A percentile compares a stretch with the other conserved stretches of the same genome.
Evolutionary conservation across 2,888 invertebrate species (phyloP).

Genomic region (Drosophila ustulata): DNA sequence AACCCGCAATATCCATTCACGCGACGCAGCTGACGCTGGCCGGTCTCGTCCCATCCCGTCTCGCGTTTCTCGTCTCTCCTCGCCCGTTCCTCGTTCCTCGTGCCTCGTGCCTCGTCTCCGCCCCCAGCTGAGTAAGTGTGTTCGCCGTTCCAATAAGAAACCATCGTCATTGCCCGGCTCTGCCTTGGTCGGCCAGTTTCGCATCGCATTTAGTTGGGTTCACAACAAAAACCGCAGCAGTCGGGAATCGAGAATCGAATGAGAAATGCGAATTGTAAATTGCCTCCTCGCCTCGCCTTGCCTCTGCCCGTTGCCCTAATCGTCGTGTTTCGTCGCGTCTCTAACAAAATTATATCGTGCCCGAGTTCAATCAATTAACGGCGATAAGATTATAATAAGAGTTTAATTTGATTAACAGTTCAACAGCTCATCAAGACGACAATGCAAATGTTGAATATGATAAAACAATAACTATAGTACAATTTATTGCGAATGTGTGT

Average conservation of each 20-base stretch:
- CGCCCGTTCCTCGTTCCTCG: no score
- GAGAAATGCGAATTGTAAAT: slow-evolving; percentile 32
- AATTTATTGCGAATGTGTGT: slow-evolving; percentile 15
- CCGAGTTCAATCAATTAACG: slow-evolving; percentile 50
- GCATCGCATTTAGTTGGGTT: slow-evolving; percentile 85
- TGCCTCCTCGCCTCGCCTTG: background rate
- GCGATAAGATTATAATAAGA: slow-evolving; percentile 27
- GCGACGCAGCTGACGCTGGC: slow-evolving; percentile 70
- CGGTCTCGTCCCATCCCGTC: slow-evolving; percentile 49
- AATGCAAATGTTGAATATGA: slow-evolving; percentile 17
- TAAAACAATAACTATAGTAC: slow-evolving; percentile 15
- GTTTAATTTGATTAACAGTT: slow-evolving; percentile 30
- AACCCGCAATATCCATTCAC: slow-evolving; percentile 44
- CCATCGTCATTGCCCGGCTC: slow-evolving; percentile 59
- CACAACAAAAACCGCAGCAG: slow-evolving; percentile 80
- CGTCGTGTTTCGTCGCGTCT: slow-evolving; percentile 39
- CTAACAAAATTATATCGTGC: slow-evolving; percentile 25
- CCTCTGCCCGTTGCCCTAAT: background rate
- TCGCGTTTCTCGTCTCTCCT: no score
- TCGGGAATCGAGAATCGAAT: slow-evolving; percentile 41
- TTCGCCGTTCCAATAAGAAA: slow-evolving; percentile 72
- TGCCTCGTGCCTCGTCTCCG: background rate
- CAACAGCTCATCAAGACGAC: slow-evolving; percentile 14
- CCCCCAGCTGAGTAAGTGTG: slow-evolving; percentile 14
- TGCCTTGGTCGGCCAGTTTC: slow-evolving; percentile 78